Conservation (phyloP, 2,797 vertebrate species). For the Kryptolebias ocellatus region DNA sequence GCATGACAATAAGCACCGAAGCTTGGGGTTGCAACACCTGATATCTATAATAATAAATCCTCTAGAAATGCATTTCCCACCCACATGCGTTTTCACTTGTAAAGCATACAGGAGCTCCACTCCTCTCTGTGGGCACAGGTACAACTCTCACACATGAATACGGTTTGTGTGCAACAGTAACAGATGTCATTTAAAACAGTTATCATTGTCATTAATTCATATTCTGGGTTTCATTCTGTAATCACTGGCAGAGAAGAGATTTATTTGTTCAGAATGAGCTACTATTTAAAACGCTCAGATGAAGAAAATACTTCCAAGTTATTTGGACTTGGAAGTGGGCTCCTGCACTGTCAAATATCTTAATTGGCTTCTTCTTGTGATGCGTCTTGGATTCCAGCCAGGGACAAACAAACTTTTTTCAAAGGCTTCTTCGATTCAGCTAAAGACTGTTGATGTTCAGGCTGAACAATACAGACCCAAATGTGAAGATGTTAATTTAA, state of each 20-base stretch:
- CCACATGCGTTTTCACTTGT: slow-evolving; percentile 5
- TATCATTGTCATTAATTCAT: not conserved
- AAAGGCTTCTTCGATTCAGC: too few relatives aligned
- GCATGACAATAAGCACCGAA: slow-evolving; percentile 9
- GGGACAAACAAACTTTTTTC: too few relatives aligned
- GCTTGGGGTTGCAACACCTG: slow-evolving; percentile 9
- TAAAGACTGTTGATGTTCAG: too few relatives aligned
- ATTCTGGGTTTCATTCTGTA: not conserved
- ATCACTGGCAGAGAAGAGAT: slow-evolving; percentile 1
- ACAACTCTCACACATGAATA: not conserved
- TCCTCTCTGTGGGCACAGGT: not conserved
- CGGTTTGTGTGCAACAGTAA: not conserved
- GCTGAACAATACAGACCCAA: too few relatives aligned
- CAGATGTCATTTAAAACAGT: not conserved
- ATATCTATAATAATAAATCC: slow-evolving; percentile 7
- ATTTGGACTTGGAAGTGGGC: too few relatives aligned
- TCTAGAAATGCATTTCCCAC: not conserved
- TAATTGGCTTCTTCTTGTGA: not conserved
- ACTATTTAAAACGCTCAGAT: too few relatives aligned
- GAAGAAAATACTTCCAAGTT: too few relatives aligned
- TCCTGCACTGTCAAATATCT: not conserved
- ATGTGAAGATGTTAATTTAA: not conserved
- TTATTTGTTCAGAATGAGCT: not conserved
- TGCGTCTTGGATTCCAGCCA: too few relatives aligned
- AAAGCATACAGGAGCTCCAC: slow-evolving; percentile 4